Base-by-base conservation (phyloP, 2,797 vertebrate genomes). In the Etheostoma nigrum region DNA sequence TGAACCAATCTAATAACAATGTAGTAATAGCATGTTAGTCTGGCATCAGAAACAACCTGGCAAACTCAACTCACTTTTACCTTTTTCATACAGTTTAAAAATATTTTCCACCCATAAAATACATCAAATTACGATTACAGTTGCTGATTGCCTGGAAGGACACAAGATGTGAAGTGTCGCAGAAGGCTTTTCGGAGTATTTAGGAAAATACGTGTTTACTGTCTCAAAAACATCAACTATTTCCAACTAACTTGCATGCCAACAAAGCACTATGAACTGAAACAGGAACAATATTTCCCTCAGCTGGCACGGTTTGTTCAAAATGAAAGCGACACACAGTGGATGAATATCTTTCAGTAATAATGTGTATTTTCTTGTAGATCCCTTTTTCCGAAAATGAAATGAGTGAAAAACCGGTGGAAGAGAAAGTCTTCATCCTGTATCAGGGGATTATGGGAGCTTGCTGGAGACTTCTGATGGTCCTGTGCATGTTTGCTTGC, bases 21-120 rank as follows among this genome's bases (percentile, higher is more conserved):
- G 90, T 87, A 79, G 88, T 76, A 84, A 89, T 85, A 82, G 78
- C 23, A 49, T 77, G 79, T 59, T 91, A 87, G 73, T 78, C 74
- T 85, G 83, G 84, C 84, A 66, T 86, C 79, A 85, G 67, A 68
- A 73, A 53, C 77, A 72, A 79, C 60, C 67, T 72, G 59, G 75
- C 30, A 81, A 74, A 59, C 47, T 73, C 4, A 15, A 16, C 33
- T 73, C 65, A 23, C 30, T 69, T 52, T 74, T 40, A 77, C 19
- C 13, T 47, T 63, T 64, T 65, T 71, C 27, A 52, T 44, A 66
- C 57, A 40, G 27, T 67, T 73, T 72, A 23, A 72, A 27, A 54
- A 62, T 57, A 13, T 19, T 58, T 27, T 9, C 14, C 40, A 30
- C 42, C 13, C 18, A 59, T 67, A 72, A 69, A 81, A 66, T 44